Percentiles rank a stretch among this genome's conserved stretches.
Evolutionary conservation across 2,113 vertebrate species (phyloP).

Genomic region (Nycticebus coucang): DNA sequence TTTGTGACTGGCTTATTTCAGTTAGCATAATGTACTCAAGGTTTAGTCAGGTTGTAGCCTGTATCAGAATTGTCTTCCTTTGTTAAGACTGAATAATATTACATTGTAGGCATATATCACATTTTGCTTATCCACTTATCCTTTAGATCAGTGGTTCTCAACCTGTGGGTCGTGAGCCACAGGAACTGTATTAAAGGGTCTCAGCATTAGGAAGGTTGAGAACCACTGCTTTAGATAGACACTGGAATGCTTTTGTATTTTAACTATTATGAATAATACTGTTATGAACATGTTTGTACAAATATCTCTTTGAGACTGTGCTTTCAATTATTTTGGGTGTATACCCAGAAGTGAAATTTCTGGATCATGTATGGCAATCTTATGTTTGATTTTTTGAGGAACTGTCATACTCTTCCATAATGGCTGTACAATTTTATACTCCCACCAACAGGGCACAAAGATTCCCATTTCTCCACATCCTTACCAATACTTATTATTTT

Average conservation of each 20-base stretch:
- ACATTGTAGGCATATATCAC: not conserved
- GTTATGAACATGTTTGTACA: not conserved
- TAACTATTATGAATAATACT: not conserved
- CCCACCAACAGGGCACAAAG: not conserved
- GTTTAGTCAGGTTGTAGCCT: not conserved
- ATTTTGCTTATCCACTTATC: not conserved
- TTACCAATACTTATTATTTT: not conserved
- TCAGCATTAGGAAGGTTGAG: too few relatives aligned
- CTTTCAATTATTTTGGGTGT: not conserved
- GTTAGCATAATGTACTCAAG: not conserved
- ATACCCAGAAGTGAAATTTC: not conserved
- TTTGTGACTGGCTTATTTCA: not conserved
- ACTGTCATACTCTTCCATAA: not conserved
- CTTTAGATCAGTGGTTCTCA: too few relatives aligned
- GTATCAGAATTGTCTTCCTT: not conserved
- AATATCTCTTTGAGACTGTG: not conserved
- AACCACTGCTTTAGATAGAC: not conserved
- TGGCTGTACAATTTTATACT: not conserved
- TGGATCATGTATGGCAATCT: not conserved
- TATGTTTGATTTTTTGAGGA: not conserved
- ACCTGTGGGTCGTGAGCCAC: too few relatives aligned
- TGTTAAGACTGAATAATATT: not conserved
- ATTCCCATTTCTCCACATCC: not conserved
- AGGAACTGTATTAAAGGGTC: too few relatives aligned
- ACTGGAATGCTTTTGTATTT: not conserved